Evolutionary conservation across 2,113 vertebrate species (phyloP).

Genomic region (Heptranchias perlo): DNA sequence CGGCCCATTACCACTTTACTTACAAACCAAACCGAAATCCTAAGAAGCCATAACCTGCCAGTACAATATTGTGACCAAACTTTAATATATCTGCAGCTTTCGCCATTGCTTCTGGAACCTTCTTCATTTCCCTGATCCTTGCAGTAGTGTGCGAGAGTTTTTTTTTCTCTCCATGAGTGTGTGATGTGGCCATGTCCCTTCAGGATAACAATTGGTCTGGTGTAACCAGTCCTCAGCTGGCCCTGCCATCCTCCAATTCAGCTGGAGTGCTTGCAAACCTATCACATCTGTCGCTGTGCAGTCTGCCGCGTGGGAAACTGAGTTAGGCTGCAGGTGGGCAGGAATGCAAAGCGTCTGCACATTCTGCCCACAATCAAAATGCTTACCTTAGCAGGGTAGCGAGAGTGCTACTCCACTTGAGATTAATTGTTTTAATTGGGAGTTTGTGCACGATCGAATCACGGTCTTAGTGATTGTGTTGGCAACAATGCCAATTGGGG

Average conservation of each 20-base stretch:
- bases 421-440: not conserved
- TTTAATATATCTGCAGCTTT: not conserved
- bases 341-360: not conserved
- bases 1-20: not conserved
- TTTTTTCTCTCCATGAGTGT: not conserved
- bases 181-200: not conserved
- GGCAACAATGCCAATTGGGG: not conserved
- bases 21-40: not conserved
- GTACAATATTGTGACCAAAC: not conserved
- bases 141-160: not conserved
- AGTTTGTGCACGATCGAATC: not conserved
- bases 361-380: not conserved
- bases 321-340: not conserved
- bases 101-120: not conserved
- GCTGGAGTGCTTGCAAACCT: not conserved
- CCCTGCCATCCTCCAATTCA: not conserved
- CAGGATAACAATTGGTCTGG: not conserved
- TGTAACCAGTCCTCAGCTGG: no score
- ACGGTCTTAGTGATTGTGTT: not conserved
- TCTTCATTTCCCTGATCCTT: not conserved
- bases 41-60: not conserved
- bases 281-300: not conserved
- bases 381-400: not conserved
- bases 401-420: not conserved
- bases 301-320: not conserved